Evolutionary conservation across 2,797 vertebrate species (phyloP).

Genomic region (Pangasius krempfi): DNA sequence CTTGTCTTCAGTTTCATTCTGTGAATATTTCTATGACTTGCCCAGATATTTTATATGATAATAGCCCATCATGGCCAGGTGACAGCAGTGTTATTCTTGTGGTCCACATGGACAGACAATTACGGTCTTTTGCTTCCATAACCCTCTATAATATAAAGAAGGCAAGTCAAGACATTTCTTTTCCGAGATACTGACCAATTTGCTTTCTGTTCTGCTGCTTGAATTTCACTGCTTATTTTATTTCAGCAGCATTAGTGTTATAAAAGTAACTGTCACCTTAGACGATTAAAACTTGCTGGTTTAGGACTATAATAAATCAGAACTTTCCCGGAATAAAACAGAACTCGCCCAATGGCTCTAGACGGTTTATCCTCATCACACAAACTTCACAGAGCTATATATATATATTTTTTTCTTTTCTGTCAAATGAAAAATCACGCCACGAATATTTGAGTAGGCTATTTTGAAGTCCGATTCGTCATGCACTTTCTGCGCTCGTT

Average conservation of each 20-base stretch:
- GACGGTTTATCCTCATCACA: constrained; percentile 39
- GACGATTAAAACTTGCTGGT: constrained; percentile 69
- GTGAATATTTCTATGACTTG: constrained; percentile 24
- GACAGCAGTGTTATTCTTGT: constrained; percentile 23
- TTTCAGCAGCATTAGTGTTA: constrained; percentile 51
- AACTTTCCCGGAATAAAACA: constrained; percentile 29
- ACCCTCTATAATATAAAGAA: constrained; percentile 1
- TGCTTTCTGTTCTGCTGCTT: constrained; percentile 21
- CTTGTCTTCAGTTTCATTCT: background rate
- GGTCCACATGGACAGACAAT: constrained; percentile 22
- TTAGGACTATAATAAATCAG: constrained; percentile 55
- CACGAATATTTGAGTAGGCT: constrained; percentile 75
- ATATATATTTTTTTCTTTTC: constrained; percentile 46
- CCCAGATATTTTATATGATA: background rate
- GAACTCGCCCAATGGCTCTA: constrained; percentile 36
- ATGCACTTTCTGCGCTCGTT: constrained; percentile 71
- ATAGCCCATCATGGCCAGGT: background rate
- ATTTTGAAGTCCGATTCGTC: constrained; percentile 75
- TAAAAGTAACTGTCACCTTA: constrained; percentile 62
- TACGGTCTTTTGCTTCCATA: background rate
- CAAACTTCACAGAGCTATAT: constrained; percentile 48
- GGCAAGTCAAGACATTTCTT: background rate
- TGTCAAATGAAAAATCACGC: constrained; percentile 72
- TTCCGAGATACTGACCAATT: constrained; percentile 18
- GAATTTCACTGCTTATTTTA: constrained; percentile 6